Evolutionary conservation across 2,797 vertebrate species (phyloP), one percentile per base, ranked within the genome.

Genomic region (Paramormyrops hopkinsi): DNA sequence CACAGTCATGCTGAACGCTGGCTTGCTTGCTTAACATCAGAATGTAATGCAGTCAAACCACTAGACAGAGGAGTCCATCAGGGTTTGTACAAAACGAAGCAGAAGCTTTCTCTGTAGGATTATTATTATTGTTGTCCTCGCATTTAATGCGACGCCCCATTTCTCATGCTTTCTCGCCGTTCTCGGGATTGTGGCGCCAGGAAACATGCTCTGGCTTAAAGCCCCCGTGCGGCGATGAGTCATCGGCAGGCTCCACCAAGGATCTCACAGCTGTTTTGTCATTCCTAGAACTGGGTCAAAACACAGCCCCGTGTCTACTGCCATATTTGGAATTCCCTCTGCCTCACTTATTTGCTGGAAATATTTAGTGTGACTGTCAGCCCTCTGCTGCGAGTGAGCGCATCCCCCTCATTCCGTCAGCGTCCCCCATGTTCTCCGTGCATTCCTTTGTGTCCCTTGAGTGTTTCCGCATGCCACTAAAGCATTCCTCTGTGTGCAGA

Each of bases 201-300:
- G 85, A 56, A 87, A 53, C 85, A 17, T 87, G 29, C 85, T 87
- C 50, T 54, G 88, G 25, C 17, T 89, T 84, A 41, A 56, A 48
- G 29, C 76, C n/a, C 44, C n/a, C 4, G 1, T 62, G 76, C 4
- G 19, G 46, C n/a, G 56, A 88, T 91, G 90, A 92, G 53, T 92
- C 91, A 91, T 91, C 88, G 17, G 83, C 73, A 91, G 56, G 37
- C 89, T 91, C 19, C 12, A 84, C 0, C 22, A 89, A 89, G 89
- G 89, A 90, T 73, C 33, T 59, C 50, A 46, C 53, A 89, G 88
- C 51, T 53, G 88, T 90, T 90, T 79, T 29, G 73, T 88, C 87
- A 41, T 88, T 88, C 89, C 62, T 87, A 88, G 88, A 91, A 90
- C 12, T 92, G 91, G 91, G 91, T 92, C 91, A 93, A 41, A 89